A percentile compares a stretch with the other conserved stretches of the same genome.
These are phyloP conservation scores for Mus musculus DNA, from an alignment of 2,113 vertebrate genomes.

Conservation along the genomic window DNA sequence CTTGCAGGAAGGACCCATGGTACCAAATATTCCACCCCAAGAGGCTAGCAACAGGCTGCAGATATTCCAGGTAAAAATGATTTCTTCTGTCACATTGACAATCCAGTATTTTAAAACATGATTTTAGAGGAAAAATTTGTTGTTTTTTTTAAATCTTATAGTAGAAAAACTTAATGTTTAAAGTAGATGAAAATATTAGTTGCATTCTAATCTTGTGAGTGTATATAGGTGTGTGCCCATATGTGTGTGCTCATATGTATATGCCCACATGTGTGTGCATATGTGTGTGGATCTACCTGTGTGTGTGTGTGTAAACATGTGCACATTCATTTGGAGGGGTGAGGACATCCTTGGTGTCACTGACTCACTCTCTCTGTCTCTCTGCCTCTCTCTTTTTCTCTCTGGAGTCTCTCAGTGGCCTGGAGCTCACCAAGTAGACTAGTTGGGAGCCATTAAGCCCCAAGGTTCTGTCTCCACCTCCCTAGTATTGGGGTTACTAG, in stretches of 20 bases:
- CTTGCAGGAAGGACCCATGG: slow-evolving; percentile 92
- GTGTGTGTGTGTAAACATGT: not conserved
- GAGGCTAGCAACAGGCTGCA: slow-evolving; percentile 91
- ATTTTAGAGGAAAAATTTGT: not conserved
- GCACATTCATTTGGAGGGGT: not conserved
- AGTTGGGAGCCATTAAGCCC: not conserved
- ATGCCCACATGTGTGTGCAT: too few species aligned
- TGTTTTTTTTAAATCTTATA: not conserved
- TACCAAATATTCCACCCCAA: slow-evolving; percentile 88
- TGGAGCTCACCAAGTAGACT: not conserved
- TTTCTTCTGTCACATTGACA: not conserved
- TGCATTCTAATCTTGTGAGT: not conserved
- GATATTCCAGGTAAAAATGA: slow-evolving; percentile 88
- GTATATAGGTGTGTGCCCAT: not conserved
- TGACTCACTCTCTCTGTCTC: too few species aligned
- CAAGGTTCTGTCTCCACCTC: too few species aligned
- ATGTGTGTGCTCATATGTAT: not conserved
- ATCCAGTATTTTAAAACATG: not conserved
- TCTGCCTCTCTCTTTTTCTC: not conserved
- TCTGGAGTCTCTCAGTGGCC: not conserved
- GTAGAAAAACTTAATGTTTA: slow-evolving; percentile 49
- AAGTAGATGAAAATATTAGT: not conserved
- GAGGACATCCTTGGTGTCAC: not conserved
- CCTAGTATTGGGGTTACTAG: not conserved
- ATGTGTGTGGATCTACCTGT: not conserved